Percentiles rank a stretch among this genome's conserved stretches.
Conservation (phyloP, 2,888 invertebrate genomes). For the Pyrocoelia pectoralis region DNA sequence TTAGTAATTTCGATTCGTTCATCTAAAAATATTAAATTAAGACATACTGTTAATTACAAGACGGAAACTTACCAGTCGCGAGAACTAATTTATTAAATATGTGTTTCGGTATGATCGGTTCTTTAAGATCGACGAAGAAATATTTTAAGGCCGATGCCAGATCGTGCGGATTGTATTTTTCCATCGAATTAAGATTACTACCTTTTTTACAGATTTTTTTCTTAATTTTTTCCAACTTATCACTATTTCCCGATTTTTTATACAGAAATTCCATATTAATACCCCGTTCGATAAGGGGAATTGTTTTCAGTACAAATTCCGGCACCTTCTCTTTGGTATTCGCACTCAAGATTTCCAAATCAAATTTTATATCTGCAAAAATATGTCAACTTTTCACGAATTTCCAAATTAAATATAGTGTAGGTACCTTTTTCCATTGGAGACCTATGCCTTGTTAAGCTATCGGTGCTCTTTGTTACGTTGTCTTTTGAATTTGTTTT, state of each 20-base stretch:
- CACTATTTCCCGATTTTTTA: slow-evolving; percentile 81
- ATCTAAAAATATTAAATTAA: slow-evolving; percentile 17
- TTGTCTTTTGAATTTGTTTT: slow-evolving; percentile 34
- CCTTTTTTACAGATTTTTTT: slow-evolving; percentile 50
- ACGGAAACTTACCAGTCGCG: slow-evolving; percentile 74
- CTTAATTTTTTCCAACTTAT: slow-evolving; percentile 50
- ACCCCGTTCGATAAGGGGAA: slow-evolving; percentile 76
- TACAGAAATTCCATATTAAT: slow-evolving; percentile 83
- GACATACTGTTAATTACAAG: too few relatives aligned
- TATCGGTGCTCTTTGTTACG: slow-evolving; percentile 30
- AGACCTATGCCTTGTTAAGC: slow-evolving; percentile 20
- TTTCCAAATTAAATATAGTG: too few relatives aligned
- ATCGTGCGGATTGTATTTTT: slow-evolving; percentile 76
- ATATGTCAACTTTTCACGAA: too few relatives aligned
- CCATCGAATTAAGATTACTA: slow-evolving; percentile 43
- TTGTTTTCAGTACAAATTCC: slow-evolving; percentile 79
- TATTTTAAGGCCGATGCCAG: slow-evolving; percentile 89
- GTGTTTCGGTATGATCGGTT: slow-evolving; percentile 83
- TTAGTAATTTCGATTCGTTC: slow-evolving; percentile 36
- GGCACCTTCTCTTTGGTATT: slow-evolving; percentile 64
- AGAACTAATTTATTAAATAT: slow-evolving; percentile 59
- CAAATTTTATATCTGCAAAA: slow-evolving; percentile 25
- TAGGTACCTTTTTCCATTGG: slow-evolving; percentile 23
- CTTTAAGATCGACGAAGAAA: slow-evolving; percentile 90
- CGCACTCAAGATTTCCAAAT: slow-evolving; percentile 23